Base-by-base conservation (phyloP, 1,140 invertebrate species). In the Bemisia tabaci region DNA sequence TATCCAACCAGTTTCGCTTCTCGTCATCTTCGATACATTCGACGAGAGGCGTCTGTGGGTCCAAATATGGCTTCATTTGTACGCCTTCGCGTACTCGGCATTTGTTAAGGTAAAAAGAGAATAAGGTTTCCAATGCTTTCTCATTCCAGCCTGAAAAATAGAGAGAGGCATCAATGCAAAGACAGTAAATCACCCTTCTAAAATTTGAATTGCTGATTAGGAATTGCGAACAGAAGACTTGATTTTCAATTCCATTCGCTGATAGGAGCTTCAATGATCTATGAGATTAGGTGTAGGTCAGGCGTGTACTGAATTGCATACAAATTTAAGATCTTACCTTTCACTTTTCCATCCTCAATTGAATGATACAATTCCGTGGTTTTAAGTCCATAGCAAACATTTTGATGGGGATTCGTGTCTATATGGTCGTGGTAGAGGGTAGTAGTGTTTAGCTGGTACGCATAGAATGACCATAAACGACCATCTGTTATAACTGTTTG, bases 391-490 rank as follows among this genome's bases (percentile, higher is more conserved):
- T 89, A 95, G 71, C 91, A 93, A 58, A 94, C 74, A 77, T 97
- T 97, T 33, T 83, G 78, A 69, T 83, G 82, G 0, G 81, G 78
- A 79, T 93, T 94, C 25, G 78, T 77, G 59, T 82, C 77, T 25
- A 83, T 73, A 70, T 84, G 69, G 26, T 85, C 80, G 67, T 77
- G 76, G 71, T 88, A 80, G 63, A 92, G 72, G 12, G 84, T 72
- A 59, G 87, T 83, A 1, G 92, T 95, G 75, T 97, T 97, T 26
- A 96, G 73, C 77, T 97, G 94, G 75, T 95, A 96, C 9, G 85
- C 80, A 74, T 85, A 91, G 70, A 96, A 92, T 1, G 86, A 87
- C 84, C 89, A 94, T 0, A 82, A 74, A 71, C 88, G 82, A 0
- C 93, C 93, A 81, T 96, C 87, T 1, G 91, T 91, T 26, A 94